Conservation (phyloP, 2,113 vertebrate genomes). For the Castor canadensis region DNA sequence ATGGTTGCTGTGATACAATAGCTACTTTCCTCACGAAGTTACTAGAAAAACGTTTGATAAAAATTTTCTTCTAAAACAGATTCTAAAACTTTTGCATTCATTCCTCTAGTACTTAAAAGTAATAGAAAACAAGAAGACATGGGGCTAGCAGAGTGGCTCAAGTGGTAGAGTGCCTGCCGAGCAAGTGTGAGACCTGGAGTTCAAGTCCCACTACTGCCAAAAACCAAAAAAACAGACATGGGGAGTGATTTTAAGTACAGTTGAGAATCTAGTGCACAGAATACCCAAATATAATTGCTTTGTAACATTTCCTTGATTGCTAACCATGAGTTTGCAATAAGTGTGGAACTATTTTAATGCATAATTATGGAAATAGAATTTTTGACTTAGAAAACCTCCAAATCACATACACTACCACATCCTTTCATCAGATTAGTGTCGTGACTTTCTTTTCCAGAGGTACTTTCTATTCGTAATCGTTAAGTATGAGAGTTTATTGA, state of each 20-base stretch:
- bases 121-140: neutral
- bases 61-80: neutral
- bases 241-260: neutral
- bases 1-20: neutral
- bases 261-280: neutral
- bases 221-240: too few species aligned
- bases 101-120: neutral
- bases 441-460: neutral
- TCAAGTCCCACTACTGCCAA: too few species aligned
- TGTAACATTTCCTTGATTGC: neutral
- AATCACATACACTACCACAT: neutral
- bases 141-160: too few species aligned
- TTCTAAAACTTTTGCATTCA: neutral
- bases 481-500: neutral
- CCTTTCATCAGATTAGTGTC: neutral
- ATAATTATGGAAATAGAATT: neutral
- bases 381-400: neutral
- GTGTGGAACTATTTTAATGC: slow-evolving; percentile 18
- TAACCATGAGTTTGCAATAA: neutral
- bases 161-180: too few species aligned
- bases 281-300: neutral
- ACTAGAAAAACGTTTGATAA: neutral
- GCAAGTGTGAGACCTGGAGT: too few species aligned
- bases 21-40: neutral
- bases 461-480: neutral